Evolutionary conservation across 2,113 vertebrate species (phyloP).

Genomic region (Cephalopholis sonnerati): DNA sequence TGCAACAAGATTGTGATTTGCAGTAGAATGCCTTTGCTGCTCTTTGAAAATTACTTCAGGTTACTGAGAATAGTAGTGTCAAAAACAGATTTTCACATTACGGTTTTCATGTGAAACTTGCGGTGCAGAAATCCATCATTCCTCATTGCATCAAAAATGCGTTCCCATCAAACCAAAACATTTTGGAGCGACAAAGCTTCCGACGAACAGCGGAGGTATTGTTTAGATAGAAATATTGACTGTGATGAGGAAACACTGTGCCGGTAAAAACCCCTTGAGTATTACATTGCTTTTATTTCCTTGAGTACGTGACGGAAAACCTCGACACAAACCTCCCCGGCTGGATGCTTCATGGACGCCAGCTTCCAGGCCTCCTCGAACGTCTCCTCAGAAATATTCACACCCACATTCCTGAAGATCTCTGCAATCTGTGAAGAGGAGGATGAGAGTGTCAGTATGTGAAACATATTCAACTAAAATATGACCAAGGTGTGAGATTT

Average conservation of each 20-base stretch:
- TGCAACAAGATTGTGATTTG: background rate
- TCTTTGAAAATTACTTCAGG: background rate
- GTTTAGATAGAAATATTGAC: background rate
- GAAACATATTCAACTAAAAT: background rate
- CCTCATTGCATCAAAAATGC: background rate
- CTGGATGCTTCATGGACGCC: slow-evolving; percentile 83
- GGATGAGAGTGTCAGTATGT: background rate
- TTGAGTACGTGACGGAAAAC: slow-evolving; percentile 84
- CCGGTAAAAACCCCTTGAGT: fast-evolving
- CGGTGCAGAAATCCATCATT: background rate
- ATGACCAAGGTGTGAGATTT: background rate
- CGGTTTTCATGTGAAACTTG: background rate
- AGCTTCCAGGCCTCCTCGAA: slow-evolving; percentile 90
- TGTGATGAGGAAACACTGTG: background rate
- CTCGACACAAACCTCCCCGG: slow-evolving; percentile 89
- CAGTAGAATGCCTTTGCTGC: background rate
- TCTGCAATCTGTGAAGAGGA: slow-evolving; percentile 84
- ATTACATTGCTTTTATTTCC: slow-evolving; percentile 80
- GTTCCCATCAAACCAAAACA: background rate
- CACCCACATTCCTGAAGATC: slow-evolving; percentile 87
- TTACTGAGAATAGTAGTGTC: background rate
- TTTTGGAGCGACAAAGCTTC: background rate
- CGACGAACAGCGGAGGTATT: background rate
- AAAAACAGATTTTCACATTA: background rate
- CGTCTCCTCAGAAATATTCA: slow-evolving; percentile 82